Evolutionary conservation across 2,888 invertebrate species (phyloP), one percentile per base, ranked within the genome.

Genomic region (Achlya flavicornis): DNA sequence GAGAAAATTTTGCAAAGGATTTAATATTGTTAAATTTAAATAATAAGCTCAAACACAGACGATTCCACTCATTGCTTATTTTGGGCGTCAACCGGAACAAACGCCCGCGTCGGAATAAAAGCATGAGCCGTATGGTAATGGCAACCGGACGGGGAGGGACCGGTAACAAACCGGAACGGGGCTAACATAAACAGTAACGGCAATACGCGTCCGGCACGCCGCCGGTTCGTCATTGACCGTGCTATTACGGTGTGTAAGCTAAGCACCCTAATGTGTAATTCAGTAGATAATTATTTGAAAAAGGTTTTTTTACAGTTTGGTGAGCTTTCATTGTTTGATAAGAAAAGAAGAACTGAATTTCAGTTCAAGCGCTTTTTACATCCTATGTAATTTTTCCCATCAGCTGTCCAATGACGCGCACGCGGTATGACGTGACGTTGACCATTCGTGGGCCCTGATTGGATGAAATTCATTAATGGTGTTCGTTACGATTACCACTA

Each of bases 131-230:
- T 76, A 76, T 75, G 75, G 74, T 77, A 83, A 85, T 80, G 79
- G 79, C 66, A 69, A 78, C 82, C 79, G 82, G 81, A 78, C 73
- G 73, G 69, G 63, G 64, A 65, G 65, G 68, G 67, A 64, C 68
- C 69, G 65, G 73, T 46, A 61, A 53, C 53, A 53, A 57, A 57
- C 74, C 74, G 76, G 77, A 76, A 75, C 70, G 68, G 69, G 41
- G 19, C 71, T 67, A 75, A 79, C 78, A 78, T 79, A 79, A 83
- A 81, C 83, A 78, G 75, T 72, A 74, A 79, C 77, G 75, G 74
- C 69, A 53, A 53, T 53, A 69, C 66, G 70, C 61, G 67, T 78
- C 80, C 79, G 77, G 74, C 68, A 68, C 66, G 69, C 65, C 70
- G 67, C 65, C 70, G 67, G 74, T 72, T 74, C 71, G 67, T 71